phyloP scores from a whole-genome alignment of 1,140 invertebrate genomes.

The Panagrolaimus sp. region DNA sequence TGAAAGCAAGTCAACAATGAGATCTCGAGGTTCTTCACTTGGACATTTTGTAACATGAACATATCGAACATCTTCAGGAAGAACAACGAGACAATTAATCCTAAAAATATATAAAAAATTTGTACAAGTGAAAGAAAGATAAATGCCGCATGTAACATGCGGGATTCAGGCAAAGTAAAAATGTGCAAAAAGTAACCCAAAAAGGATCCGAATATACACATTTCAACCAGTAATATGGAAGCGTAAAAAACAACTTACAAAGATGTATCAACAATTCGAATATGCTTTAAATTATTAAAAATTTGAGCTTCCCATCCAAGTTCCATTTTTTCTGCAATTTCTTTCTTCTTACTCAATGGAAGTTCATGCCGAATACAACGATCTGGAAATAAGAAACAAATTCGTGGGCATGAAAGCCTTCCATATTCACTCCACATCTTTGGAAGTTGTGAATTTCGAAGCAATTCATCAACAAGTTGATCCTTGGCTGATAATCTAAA shows the following conservation, averaged over 20 bases:
- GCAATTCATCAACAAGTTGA: not conserved
- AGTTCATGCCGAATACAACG: not conserved
- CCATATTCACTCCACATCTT: not conserved
- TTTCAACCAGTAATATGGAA: not conserved
- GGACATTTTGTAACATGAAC: too few species aligned
- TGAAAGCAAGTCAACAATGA: too few species aligned
- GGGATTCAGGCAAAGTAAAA: not conserved
- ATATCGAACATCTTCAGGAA: too few species aligned
- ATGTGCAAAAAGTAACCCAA: not conserved
- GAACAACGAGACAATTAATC: not conserved
- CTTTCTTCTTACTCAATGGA: not conserved
- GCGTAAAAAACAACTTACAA: not conserved
- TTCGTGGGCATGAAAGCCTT: not conserved
- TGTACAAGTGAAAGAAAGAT: not conserved
- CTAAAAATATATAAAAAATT: not conserved
- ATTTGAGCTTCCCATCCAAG: not conserved
- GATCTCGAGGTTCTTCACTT: too few species aligned
- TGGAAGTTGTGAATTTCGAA: not conserved
- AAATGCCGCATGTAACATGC: not conserved
- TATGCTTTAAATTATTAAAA: not conserved
- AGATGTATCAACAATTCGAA: not conserved
- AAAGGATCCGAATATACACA: not conserved
- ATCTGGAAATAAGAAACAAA: not conserved
- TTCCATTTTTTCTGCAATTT: conserved; percentile 7
- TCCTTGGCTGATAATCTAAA: not conserved